Evolutionary conservation across 2,888 invertebrate genomes (phyloP), one percentile per base, ranked within the genome.

Genomic region (Gandaritis pyraliata): DNA sequence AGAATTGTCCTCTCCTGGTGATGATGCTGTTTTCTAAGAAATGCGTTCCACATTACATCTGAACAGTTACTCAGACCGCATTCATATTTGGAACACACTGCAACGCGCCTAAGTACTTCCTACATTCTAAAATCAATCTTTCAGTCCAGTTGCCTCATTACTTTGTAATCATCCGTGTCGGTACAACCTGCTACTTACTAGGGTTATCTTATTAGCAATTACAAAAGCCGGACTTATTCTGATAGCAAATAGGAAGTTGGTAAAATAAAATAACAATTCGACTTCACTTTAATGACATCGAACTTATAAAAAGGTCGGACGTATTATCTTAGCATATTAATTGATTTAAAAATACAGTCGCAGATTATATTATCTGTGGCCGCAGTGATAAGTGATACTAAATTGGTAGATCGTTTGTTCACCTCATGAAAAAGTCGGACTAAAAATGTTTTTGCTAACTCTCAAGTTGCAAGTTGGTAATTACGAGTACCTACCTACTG

Each of bases 111-210:
- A n/a, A n/a, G n/a, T n/a, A 62, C 75, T 82, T 79, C 76, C 77
- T 79, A 75, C 77, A 77, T 81, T 84, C 80, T 76, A 78, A 82
- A 83, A 84, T 85, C 82, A 83, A 84, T 85, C 82, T 81, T 80
- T 76, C 74, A 81, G 78, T 75, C 78, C 77, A 76, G 71, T 69
- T 78, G 63, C 61, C 61, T 56, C 64, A 56, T 64, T 61, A 65
- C 58, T 61, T 56, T 62, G 61, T 65, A 65, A 65, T 65, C 62
- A 53, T 23, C 46, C 53, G 57, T 62, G 57, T 57, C 59, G 41
- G 59, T 59, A 56, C 58, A 53, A 58, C 46, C 33, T 41, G 47
- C 52, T 57, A 52, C 43, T 57, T 51, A 43, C 43, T 54, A 53
- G 49, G 45, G 58, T 29, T 65, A 50, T 36, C 33, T 4, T n/a